Percentiles rank a stretch among this genome's conserved stretches.
Evolutionary conservation across 92 coral and sea anemone species (phyloP).

Genomic region (Phymanthus crucifer): DNA sequence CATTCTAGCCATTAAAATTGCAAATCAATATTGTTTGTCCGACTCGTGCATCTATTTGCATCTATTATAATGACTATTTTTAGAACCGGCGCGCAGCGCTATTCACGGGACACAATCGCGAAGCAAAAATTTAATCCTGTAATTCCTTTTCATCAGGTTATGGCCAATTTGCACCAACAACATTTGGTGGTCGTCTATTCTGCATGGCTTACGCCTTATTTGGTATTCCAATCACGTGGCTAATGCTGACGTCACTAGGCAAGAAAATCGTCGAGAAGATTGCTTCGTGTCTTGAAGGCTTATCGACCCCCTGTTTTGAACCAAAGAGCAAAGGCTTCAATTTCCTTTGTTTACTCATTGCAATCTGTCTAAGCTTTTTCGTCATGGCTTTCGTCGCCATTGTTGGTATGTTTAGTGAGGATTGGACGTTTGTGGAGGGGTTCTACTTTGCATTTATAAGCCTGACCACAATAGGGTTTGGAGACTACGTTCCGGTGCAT

Average conservation of each 20-base stretch:
- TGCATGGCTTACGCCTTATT: conserved; percentile 86
- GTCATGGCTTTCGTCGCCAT: conserved; percentile 72
- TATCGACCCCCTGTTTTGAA: conserved; percentile 38
- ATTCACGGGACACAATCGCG: not conserved
- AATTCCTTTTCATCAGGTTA: conserved; percentile 54
- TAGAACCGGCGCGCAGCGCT: not conserved
- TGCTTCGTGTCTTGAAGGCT: conserved; percentile 49
- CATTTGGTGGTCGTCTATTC: conserved; percentile 71
- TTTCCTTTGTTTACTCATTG: conserved; percentile 54
- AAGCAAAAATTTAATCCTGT: not conserved
- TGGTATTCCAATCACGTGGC: conserved; percentile 90
- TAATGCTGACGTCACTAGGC: conserved; percentile 88
- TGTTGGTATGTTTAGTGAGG: conserved; percentile 74
- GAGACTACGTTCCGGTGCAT: conserved; percentile 94
- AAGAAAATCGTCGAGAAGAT: conserved; percentile 79
- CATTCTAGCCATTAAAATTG: too few species aligned
- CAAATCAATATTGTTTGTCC: too few species aligned
- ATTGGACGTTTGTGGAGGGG: conserved; percentile 97
- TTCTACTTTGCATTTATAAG: conserved; percentile 95
- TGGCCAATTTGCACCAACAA: conserved; percentile 77
- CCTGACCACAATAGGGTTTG: conserved; percentile 94
- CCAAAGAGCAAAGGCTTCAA: conserved; percentile 55
- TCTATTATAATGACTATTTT: too few species aligned
- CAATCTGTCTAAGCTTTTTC: conserved; percentile 47
- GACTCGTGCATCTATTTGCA: too few species aligned